phyloP scores from a whole-genome alignment of 2,888 invertebrate genomes.

The Ophion slaviceki region DNA sequence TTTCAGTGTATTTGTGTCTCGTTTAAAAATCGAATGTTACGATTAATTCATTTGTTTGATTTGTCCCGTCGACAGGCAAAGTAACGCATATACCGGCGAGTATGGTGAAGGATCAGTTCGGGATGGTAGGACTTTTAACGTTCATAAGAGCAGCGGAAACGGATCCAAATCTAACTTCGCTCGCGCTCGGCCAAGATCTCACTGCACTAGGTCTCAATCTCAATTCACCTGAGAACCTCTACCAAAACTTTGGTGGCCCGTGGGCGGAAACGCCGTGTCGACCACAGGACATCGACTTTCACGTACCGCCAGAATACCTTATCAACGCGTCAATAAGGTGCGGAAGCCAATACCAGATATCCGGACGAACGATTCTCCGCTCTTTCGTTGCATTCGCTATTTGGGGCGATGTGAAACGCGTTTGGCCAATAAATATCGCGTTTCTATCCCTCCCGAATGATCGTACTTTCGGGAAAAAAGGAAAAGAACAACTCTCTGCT shows the following conservation, averaged over 20 bases:
- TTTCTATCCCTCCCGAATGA: background rate
- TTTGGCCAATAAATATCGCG: background rate
- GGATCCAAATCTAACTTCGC: slow-evolving; percentile 97
- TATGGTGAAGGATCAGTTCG: slow-evolving; percentile 99
- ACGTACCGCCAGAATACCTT: slow-evolving; percentile 99
- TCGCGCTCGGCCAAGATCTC: slow-evolving; percentile 98
- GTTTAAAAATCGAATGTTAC: background rate
- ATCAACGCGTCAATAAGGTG: slow-evolving; percentile 96
- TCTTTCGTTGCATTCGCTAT: background rate
- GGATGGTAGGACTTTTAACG: slow-evolving; percentile 98
- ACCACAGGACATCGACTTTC: slow-evolving; percentile 99
- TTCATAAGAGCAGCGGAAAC: slow-evolving; percentile 99
- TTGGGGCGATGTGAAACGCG: background rate
- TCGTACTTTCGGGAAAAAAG: background rate
- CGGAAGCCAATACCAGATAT: slow-evolving; percentile 21
- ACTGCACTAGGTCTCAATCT: slow-evolving; percentile 99
- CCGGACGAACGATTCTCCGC: background rate
- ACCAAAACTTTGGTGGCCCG: slow-evolving; percentile 99
- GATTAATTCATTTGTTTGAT: slow-evolving; percentile 9
- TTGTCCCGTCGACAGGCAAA: slow-evolving; percentile 88
- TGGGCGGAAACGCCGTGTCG: slow-evolving; percentile 99
- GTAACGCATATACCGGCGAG: slow-evolving; percentile 99
- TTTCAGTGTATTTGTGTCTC: background rate
- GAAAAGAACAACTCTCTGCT: background rate
- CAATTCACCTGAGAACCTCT: slow-evolving; percentile 98